phyloP scores from a whole-genome alignment of 2,888 invertebrate genomes.

The Diploptera punctata region DNA sequence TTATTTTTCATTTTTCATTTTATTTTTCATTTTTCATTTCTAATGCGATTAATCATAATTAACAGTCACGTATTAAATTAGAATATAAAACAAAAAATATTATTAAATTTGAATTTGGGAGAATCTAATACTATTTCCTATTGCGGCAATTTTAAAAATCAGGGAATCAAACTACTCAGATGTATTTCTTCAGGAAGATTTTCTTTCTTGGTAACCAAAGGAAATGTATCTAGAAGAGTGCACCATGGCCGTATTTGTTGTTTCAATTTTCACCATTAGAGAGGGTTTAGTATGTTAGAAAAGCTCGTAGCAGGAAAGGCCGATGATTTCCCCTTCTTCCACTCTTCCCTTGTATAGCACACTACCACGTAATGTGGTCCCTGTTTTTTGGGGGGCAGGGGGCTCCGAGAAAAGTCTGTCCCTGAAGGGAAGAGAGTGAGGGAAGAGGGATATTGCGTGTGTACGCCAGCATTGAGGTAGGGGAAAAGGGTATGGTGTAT shows the following conservation, averaged over 20 bases:
- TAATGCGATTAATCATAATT: too few species aligned
- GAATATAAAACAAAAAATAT: too few species aligned
- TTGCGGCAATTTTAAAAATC: too few species aligned
- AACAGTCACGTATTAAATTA: too few species aligned
- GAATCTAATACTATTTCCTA: too few species aligned
- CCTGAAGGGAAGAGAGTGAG: slow-evolving; percentile 4
- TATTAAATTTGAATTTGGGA: too few species aligned
- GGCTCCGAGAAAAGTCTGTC: slow-evolving; percentile 29
- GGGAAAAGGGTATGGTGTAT: slow-evolving; percentile 25
- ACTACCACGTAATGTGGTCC: slow-evolving; percentile 26
- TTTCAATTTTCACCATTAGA: slow-evolving; percentile 7
- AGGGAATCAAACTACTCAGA: too few species aligned
- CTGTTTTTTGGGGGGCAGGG: slow-evolving; percentile 21
- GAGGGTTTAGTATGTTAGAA: slow-evolving; percentile 20
- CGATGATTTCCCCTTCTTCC: not conserved
- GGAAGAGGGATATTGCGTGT: slow-evolving; percentile 44
- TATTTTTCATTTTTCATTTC: too few species aligned
- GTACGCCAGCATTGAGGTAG: slow-evolving; percentile 42
- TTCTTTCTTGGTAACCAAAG: not conserved
- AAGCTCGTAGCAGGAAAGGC: slow-evolving; percentile 23
- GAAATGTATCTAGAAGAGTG: not conserved
- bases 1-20: too few species aligned
- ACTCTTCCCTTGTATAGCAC: slow-evolving; percentile 10
- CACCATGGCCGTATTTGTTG: not conserved
- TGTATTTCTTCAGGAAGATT: too few species aligned